Conservation (phyloP, 64 coral and sea anemone species). For the Pachyseris speciosa region DNA sequence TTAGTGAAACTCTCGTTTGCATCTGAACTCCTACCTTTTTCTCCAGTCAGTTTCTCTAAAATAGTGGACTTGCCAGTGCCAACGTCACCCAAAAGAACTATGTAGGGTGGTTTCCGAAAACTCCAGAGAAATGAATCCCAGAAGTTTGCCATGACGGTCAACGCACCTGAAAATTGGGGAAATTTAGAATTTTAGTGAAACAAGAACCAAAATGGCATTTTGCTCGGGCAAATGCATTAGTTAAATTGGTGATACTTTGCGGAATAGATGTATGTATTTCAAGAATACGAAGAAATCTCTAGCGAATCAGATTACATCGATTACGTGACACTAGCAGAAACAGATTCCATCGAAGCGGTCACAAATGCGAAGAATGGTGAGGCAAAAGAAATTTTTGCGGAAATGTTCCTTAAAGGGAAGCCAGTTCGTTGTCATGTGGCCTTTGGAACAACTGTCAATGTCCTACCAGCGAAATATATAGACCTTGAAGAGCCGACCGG, state of each 20-base stretch:
- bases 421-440: too few species aligned
- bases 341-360: slow-evolving; percentile 5
- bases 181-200: background rate
- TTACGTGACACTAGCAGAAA: slow-evolving; percentile 28
- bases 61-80: slow-evolving; percentile 49
- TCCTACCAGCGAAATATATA: too few species aligned
- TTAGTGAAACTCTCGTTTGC: slow-evolving; percentile 55
- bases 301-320: too few species aligned
- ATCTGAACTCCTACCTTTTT: slow-evolving; percentile 39
- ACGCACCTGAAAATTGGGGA: background rate
- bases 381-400: too few species aligned
- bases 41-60: slow-evolving; percentile 32
- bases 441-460: slow-evolving; percentile 39
- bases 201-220: too few species aligned
- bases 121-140: background rate
- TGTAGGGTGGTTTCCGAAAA: background rate
- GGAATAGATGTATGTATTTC: too few species aligned
- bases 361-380: too few species aligned
- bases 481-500: too few species aligned
- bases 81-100: slow-evolving; percentile 55
- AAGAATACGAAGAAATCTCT: too few species aligned
- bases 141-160: background rate
- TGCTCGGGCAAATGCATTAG: too few species aligned
- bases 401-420: too few species aligned
- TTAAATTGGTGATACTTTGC: too few species aligned